A percentile compares a stretch with the other conserved stretches of the same genome.
Conservation (phyloP, 2,113 vertebrate genomes). For the Carollia perspicillata region DNA sequence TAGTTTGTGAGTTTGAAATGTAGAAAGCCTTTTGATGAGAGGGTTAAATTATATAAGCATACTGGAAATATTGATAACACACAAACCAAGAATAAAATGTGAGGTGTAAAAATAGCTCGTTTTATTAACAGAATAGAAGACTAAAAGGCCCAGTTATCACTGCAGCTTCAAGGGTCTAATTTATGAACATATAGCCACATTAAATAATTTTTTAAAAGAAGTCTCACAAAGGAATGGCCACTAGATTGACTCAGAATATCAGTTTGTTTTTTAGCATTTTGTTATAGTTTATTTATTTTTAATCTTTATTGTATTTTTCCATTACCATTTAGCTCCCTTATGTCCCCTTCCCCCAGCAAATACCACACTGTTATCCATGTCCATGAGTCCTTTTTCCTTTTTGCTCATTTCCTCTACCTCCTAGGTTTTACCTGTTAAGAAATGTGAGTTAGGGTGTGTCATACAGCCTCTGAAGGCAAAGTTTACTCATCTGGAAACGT, state of each 20-base stretch:
- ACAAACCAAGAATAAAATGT: background rate
- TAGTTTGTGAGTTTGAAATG: conserved; percentile 35
- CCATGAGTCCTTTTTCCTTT: no score
- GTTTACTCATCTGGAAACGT: background rate
- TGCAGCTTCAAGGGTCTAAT: background rate
- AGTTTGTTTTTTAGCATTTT: background rate
- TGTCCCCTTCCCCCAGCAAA: no score
- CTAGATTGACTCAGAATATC: background rate
- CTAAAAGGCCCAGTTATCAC: background rate
- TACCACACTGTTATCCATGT: no score
- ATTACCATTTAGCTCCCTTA: no score
- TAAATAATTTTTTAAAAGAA: background rate
- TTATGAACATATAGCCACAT: background rate
- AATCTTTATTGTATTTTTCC: no score
- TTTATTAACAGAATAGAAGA: conserved; percentile 9
- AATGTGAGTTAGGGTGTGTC: background rate
- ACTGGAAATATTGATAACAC: background rate
- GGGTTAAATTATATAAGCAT: background rate
- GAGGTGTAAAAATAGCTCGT: background rate
- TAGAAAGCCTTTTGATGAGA: background rate
- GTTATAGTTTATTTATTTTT: no score
- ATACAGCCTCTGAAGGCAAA: background rate
- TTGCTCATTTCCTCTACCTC: no score
- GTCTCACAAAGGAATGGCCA: background rate
- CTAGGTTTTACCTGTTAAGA: background rate